These are phyloP conservation scores for Timandra comae DNA, from an alignment of 2,888 invertebrate species.

Conservation along the genomic window DNA sequence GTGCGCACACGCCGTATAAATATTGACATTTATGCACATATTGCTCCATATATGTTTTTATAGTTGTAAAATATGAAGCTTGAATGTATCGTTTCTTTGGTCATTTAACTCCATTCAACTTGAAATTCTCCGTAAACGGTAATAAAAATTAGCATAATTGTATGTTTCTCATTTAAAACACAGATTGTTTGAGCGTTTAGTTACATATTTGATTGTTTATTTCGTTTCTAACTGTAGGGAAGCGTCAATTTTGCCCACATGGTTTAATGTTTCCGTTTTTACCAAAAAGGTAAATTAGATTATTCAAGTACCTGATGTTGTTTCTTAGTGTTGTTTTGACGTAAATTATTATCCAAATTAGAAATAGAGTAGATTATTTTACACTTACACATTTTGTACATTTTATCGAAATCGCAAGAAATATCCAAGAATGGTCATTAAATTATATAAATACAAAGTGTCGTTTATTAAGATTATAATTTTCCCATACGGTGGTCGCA, in stretches of 20 bases:
- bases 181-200: slow-evolving; percentile 57
- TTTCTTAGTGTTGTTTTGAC: too few relatives aligned
- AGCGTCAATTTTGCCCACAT: slow-evolving; percentile 34
- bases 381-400: too few relatives aligned
- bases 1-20: slow-evolving; percentile 44
- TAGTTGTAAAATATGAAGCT: slow-evolving; percentile 72
- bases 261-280: slow-evolving; percentile 9
- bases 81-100: slow-evolving; percentile 49
- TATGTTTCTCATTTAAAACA: slow-evolving; percentile 59
- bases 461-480: slow-evolving; percentile 13
- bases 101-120: slow-evolving; percentile 56
- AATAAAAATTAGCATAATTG: slow-evolving; percentile 72
- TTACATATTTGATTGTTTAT: slow-evolving; percentile 49
- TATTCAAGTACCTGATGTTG: too few relatives aligned
- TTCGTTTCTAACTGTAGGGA: slow-evolving; percentile 40
- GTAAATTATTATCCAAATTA: too few relatives aligned
- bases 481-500: slow-evolving; percentile 59
- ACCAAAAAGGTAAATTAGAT: slow-evolving; percentile 4
- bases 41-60: slow-evolving; percentile 76
- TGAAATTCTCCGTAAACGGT: slow-evolving; percentile 56
- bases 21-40: slow-evolving; percentile 75
- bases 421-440: too few relatives aligned
- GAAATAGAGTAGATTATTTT: too few relatives aligned
- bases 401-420: too few relatives aligned
- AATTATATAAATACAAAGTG: too few relatives aligned